A percentile compares a stretch with the other conserved stretches of the same genome.
These are phyloP conservation scores for Apodemia duryi DNA, from an alignment of 2,888 invertebrate genomes.

Conservation along the genomic window DNA sequence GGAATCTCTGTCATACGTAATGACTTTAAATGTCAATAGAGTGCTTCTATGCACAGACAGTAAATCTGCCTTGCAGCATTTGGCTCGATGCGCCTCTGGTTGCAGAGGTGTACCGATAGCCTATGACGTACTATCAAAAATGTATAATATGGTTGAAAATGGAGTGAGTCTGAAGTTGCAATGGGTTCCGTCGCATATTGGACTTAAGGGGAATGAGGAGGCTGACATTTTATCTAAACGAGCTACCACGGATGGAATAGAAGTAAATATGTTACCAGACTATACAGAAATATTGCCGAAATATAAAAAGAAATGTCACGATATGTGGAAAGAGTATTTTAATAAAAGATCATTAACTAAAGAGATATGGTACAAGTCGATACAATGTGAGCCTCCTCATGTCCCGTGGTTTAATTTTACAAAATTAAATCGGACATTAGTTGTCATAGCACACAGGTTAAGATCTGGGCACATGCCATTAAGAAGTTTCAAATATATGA, in stretches of 20 bases:
- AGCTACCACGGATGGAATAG: not conserved
- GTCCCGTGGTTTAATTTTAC: not conserved
- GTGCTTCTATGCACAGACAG: not conserved
- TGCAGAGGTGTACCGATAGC: not conserved
- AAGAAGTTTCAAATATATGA: not conserved
- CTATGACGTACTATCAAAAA: not conserved
- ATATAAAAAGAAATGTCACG: not conserved
- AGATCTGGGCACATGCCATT: not conserved
- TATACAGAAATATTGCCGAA: not conserved
- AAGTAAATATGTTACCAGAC: not conserved
- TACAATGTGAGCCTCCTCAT: not conserved
- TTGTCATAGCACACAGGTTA: constrained; percentile 3
- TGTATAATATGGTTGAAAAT: not conserved
- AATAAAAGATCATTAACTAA: not conserved
- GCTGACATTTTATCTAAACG: not conserved
- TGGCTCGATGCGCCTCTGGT: not conserved
- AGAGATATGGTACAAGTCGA: not conserved
- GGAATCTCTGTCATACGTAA: not conserved
- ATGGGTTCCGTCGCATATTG: not conserved
- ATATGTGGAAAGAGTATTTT: constrained; percentile 1
- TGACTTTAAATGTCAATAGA: not conserved
- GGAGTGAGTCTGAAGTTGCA: not conserved
- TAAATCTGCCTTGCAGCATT: not conserved
- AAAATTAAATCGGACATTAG: not conserved
- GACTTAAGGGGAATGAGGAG: not conserved